phyloP scores from a whole-genome alignment of 2,113 vertebrate genomes.

The Balaenoptera acutorostrata region DNA sequence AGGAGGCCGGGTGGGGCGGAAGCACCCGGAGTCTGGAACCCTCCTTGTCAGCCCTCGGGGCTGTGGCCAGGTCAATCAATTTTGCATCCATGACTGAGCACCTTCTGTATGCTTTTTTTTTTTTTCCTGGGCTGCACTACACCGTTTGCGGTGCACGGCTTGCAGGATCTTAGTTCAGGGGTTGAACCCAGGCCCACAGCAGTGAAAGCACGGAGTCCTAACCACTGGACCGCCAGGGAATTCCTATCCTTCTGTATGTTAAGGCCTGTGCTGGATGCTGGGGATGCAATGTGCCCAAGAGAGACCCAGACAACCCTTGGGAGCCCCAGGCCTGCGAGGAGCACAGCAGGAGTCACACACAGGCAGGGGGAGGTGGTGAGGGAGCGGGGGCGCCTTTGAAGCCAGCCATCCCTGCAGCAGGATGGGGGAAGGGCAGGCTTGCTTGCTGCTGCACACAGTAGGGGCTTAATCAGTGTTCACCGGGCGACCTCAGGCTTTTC shows the following conservation, averaged over 20 bases:
- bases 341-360: background rate
- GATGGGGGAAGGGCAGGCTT: no score
- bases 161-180: background rate
- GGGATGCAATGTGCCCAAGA: accelerated
- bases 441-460: accelerated
- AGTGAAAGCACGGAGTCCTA: background rate
- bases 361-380: background rate
- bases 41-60: background rate
- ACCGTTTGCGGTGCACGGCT: background rate
- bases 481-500: accelerated
- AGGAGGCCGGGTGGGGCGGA: background rate
- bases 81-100: accelerated
- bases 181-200: background rate
- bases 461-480: background rate
- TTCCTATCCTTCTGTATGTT: background rate
- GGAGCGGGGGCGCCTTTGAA: accelerated
- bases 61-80: background rate
- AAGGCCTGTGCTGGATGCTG: accelerated
- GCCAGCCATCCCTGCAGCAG: background rate
- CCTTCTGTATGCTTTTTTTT: background rate
- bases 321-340: background rate
- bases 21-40: background rate
- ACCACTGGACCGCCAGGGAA: background rate
- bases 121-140: no score
- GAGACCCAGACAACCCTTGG: background rate